Evolutionary conservation across 2,888 invertebrate species (phyloP), one percentile per base, ranked within the genome.

Genomic region (Pseudoips prasinana): DNA sequence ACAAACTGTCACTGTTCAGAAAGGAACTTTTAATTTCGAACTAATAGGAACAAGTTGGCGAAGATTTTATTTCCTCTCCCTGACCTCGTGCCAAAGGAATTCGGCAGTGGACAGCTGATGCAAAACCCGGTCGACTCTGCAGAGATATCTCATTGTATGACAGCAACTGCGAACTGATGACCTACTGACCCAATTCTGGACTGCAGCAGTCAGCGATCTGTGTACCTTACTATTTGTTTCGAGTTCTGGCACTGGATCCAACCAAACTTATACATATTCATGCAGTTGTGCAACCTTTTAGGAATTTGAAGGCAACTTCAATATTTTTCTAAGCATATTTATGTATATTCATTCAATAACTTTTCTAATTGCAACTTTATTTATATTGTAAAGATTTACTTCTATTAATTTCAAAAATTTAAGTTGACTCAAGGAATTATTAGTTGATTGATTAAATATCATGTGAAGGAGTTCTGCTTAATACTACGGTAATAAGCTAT

Each of bases 81-180:
- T 25, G 20, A 36, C 22, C 27, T 34, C 30, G 35, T 33, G 50
- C 35, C 50, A 40, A 39, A 60, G 54, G 60, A 64, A 66, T 72
- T 73, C 46, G 64, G 65, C 58, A 64, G 58, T 54, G 53, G 63
- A 63, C 54, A 63, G 55, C 58, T 68, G 74, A 73, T 80, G 67
- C 71, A 70, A 75, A 68, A 67, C 59, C 63, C 70, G 65, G 61
- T 64, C 63, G 63, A 58, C 60, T 66, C 79, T 74, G 82, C 80
- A 81, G 74, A 73, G 74, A 80, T 84, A 82, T 78, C 78, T 79
- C 84, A 79, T 77, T 82, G 79, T 83, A 75, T 79, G 84, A 75
- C 80, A 74, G 72, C 65, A 64, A 67, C 70, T 65, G 64, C 58
- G 64, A 69, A 73, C 71, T 74, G 73, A 76, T 80, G 85, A 76